A percentile compares a stretch with the other conserved stretches of the same genome.
Evolutionary conservation across 2,888 invertebrate species (phyloP).

Genomic region (Lampropteryx suffumata): DNA sequence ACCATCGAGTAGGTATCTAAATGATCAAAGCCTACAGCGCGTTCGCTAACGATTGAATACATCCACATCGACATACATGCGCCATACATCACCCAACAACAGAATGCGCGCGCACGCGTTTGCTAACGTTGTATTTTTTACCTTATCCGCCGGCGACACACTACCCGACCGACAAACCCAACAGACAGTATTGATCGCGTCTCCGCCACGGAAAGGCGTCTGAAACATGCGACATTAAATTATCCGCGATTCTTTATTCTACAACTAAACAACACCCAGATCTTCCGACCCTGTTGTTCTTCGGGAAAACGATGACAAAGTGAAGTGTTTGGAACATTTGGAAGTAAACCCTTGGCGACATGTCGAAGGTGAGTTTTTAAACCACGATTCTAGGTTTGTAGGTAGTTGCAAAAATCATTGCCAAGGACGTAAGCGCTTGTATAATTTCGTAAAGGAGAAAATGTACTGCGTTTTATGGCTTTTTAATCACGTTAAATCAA

Average conservation of each 20-base stretch:
- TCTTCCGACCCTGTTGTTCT: constrained; percentile 11
- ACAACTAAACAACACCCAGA: constrained; percentile 35
- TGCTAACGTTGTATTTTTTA: constrained; percentile 55
- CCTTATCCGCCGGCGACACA: constrained; percentile 61
- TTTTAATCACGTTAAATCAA: neutral
- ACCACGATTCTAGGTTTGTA: constrained; percentile 46
- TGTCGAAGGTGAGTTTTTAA: constrained; percentile 72
- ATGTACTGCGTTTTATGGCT: neutral
- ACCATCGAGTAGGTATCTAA: too few relatives aligned
- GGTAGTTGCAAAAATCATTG: constrained; percentile 59
- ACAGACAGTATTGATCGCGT: constrained; percentile 78
- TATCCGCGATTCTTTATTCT: constrained; percentile 56
- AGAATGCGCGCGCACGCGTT: constrained; percentile 74
- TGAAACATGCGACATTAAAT: constrained; percentile 62
- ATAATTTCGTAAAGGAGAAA: constrained; percentile 10
- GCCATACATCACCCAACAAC: constrained; percentile 70
- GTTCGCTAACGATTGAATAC: neutral
- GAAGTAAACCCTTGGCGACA: constrained; percentile 54
- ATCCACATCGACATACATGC: constrained; percentile 56
- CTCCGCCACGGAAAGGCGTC: constrained; percentile 65
- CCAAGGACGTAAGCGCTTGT: constrained; percentile 42
- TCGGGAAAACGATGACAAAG: constrained; percentile 45
- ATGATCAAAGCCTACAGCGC: too few relatives aligned
- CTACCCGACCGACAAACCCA: constrained; percentile 32
- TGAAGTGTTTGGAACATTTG: constrained; percentile 54